Percentiles rank a stretch among this genome's conserved stretches.
phyloP scores from a whole-genome alignment of 2,113 vertebrate genomes.

The Sapajus apella region DNA sequence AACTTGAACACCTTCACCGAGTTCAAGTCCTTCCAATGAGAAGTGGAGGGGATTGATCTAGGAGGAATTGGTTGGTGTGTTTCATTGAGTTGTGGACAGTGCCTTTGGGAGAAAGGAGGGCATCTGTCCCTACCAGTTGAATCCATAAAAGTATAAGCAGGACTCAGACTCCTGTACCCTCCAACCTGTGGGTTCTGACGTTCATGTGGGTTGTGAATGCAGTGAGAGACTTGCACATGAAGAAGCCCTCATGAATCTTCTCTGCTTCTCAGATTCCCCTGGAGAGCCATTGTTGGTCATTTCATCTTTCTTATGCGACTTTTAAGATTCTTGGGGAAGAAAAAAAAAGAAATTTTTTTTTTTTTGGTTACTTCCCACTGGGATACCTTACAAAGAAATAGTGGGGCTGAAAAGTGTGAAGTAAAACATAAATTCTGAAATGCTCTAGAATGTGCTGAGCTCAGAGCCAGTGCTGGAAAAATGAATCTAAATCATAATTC shows the following conservation, averaged over 20 bases:
- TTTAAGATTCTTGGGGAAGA: conserved; percentile 66
- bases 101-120: conserved; percentile 31
- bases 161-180: conserved; percentile 28
- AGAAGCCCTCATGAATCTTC: conserved; percentile 72
- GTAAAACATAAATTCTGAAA: conserved; percentile 75
- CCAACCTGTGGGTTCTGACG: conserved; percentile 44
- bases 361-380: conserved; percentile 67
- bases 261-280: conserved; percentile 64
- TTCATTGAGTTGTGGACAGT: not conserved
- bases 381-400: conserved; percentile 74
- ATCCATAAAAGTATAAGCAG: conserved; percentile 59
- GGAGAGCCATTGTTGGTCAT: conserved; percentile 75
- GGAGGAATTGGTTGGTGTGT: not conserved
- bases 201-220: conserved; percentile 66
- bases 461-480: conserved; percentile 47
- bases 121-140: conserved; percentile 35
- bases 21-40: not conserved
- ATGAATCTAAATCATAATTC: conserved; percentile 58
- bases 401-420: conserved; percentile 50
- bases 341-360: conserved; percentile 49
- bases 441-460: conserved; percentile 57
- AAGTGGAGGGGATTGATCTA: not conserved
- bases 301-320: conserved; percentile 82
- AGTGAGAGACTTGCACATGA: conserved; percentile 64
- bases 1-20: fast-evolving